A percentile compares a stretch with the other conserved stretches of the same genome.
phyloP scores from a whole-genome alignment of 2,888 invertebrate species.

The Aquatica leii region DNA sequence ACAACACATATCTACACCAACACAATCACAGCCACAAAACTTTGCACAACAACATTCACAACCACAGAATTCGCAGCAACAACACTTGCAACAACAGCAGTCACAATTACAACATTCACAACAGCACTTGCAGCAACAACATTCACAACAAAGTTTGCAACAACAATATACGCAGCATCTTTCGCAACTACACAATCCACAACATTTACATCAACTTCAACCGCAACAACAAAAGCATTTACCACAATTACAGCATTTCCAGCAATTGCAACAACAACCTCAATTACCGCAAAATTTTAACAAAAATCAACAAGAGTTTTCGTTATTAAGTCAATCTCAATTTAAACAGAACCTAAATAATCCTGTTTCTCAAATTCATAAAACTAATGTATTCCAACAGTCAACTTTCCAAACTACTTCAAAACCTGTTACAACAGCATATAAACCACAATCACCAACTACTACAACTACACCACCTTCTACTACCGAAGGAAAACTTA shows the following conservation, averaged over 20 bases:
- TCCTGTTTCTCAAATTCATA: conserved; percentile 19
- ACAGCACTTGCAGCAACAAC: conserved; percentile 27
- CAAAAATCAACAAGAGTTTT: conserved; percentile 7
- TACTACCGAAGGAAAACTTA: conserved; percentile 61
- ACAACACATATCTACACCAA: conserved; percentile 75
- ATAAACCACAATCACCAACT: conserved; percentile 18
- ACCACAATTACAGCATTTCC: conserved; percentile 49
- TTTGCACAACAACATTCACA: neutral
- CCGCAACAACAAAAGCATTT: too few species aligned
- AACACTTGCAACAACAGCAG: conserved; percentile 33
- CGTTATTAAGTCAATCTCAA: conserved; percentile 54
- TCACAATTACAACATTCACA: conserved; percentile 17
- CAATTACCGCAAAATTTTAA: conserved; percentile 51
- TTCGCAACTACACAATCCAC: conserved; percentile 25
- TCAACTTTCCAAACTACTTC: conserved; percentile 21
- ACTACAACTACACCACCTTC: conserved; percentile 64
- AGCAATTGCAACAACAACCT: conserved; percentile 50
- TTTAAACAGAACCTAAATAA: conserved; percentile 48
- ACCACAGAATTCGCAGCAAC: conserved; percentile 27
- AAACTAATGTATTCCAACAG: conserved; percentile 36
- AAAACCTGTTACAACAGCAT: conserved; percentile 37
- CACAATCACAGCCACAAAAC: conserved; percentile 32
- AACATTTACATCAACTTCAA: conserved; percentile 19
- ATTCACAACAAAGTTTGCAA: conserved; percentile 38
- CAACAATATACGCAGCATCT: conserved; percentile 38